Evolutionary conservation across 2,113 vertebrate genomes (phyloP).

Genomic region (human (Homo sapiens)): GRCh38 chr15:63005501-63006000

Average conservation of each 20-base stretch:
- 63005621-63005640: not conserved
- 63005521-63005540: not conserved
- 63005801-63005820: too few relatives aligned
- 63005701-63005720: not conserved
- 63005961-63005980: too few relatives aligned
- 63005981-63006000: too few relatives aligned
- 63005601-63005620: not conserved
- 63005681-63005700: not conserved
- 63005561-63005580: not conserved
- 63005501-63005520: conserved; percentile 2
- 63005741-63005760: not conserved
- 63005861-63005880: too few relatives aligned
- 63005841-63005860: too few relatives aligned
- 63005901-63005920: too few relatives aligned
- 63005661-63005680: not conserved
- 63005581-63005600: not conserved
- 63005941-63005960: too few relatives aligned
- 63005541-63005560: not conserved
- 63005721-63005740: not conserved
- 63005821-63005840: too few relatives aligned
- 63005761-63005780: not conserved
- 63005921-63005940: too few relatives aligned
- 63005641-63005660: not conserved
- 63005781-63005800: not conserved
- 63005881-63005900: too few relatives aligned